Conservation (phyloP, 2,113 vertebrate genomes). For the Guaruba guarouba region DNA sequence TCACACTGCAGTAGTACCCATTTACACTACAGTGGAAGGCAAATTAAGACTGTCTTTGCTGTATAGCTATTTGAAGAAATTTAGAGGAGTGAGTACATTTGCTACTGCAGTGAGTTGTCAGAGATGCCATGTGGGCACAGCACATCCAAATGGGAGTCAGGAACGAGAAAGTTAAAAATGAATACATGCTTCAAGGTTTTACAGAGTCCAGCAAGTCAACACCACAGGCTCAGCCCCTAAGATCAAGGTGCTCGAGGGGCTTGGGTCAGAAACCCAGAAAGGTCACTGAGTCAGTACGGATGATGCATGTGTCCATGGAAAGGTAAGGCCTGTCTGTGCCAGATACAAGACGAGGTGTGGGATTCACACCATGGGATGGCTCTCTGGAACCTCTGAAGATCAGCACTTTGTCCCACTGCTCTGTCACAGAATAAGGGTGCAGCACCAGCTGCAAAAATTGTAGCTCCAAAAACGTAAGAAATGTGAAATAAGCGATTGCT, state of each 20-base stretch:
- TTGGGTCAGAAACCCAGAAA: background rate
- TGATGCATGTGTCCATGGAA: background rate
- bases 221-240: background rate
- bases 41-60: background rate
- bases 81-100: background rate
- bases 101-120: background rate
- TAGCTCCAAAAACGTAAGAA: background rate
- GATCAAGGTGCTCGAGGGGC: background rate
- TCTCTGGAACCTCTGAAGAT: background rate
- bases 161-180: background rate
- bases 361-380: background rate
- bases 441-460: rapidly evolving
- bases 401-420: background rate
- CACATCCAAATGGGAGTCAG: background rate
- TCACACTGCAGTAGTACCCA: background rate
- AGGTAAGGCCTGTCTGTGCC: background rate
- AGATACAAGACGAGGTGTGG: background rate
- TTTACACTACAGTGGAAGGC: background rate
- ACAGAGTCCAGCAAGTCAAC: background rate
- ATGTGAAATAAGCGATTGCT: background rate
- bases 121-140: background rate
- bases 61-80: background rate
- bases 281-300: background rate
- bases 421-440: background rate
- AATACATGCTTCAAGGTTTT: background rate